Base-by-base conservation (phyloP, 2,797 vertebrate genomes). In the Myotis pilosus region DNA sequence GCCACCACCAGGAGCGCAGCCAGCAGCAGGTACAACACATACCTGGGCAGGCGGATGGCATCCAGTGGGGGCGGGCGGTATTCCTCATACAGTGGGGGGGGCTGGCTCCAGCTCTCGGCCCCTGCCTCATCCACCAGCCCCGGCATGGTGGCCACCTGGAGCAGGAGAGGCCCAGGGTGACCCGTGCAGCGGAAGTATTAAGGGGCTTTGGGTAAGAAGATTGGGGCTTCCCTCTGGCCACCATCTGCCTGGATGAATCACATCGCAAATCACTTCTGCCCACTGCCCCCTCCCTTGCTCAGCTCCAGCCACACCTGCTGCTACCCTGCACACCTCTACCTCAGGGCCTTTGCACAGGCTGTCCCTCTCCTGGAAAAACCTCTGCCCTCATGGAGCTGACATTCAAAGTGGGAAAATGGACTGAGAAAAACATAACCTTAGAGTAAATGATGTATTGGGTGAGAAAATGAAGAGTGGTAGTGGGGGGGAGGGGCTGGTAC, bases 21-120 rank as follows among this genome's bases (percentile, higher is more conserved):
- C 89, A 99, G 98, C 92, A 99, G 83, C 97, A 99, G 97, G 98
- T 99, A 99, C 10, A 99, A 66, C 38, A 98, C 87, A 0, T 99
- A 98, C 20, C 97, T 97, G 2, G 99, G 99, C 97, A 99, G 97
- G 96, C 98, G 98, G 96, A 99, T 92, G 55, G 98, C 96, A n/a
- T 99, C 99, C 95, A 99, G 98, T 9, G 99, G 97, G 0, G 99
- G 99, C 0, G 99, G 99, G 8, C 98, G 97, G 92, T 99, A 99
- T 57, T 98, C 99, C 92, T 98, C 96, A 0, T 99, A 99, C 20
- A 98, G 93, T 1, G 98, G 96, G 0, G 97, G 96, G 0, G 98
- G 98, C 1, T 36, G 84, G 47, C 87, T 95, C 93, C 92, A 47
- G 66, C 98, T 98, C 6, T 95, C 89, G 0, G 96, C 96, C 72